Evolutionary conservation across 2,113 vertebrate genomes (phyloP), one percentile per base, ranked within the genome.

Genomic region (Pomatostomus ruficeps): DNA sequence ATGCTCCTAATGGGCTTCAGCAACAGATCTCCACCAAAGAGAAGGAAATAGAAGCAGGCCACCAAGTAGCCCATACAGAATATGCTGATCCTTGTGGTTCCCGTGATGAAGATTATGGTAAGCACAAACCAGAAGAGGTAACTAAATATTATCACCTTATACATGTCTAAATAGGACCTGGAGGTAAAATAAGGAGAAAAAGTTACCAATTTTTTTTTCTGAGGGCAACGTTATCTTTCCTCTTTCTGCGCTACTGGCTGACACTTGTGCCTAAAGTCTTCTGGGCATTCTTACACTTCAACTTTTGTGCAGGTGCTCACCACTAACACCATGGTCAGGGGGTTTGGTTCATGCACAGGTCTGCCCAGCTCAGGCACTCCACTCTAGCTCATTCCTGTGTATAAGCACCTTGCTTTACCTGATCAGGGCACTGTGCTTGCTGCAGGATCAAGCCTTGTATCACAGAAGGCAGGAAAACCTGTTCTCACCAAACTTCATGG

Each of bases 121-220:
- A 99, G 99, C 84, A 99, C 99, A 40, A 99, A 99, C 99, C 99
- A 99, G 98, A 99, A 99, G 90, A 99, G 98, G 96, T 99, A 99
- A 98, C 99, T 99, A 95, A 99, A 99, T 97, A 98, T 98, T 91
- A 99, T 98, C 92, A 99, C 99, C 96, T 99, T 99, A 95, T 99
- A 98, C 99, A 99, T 99, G 95, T 99, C 99, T 95, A 99, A 96
- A 95, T 99, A 99, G 23, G 99, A 99, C 79, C 99, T 99, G 95
- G n/a, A 97, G 92, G 33, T 20, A 83, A 75, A 83, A 84, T 8
- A 87, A 67, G 38, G 28, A 86, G 89, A 51, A 91, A 48, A 79
- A 51, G 14, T 67, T 55, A 71, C 10, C 4, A 7, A n/a, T n/a
- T 10, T 62, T 59, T 62, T 70, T 59, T 72, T n/a, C n/a, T 73